Percentiles rank a stretch among this genome's conserved stretches.
These are phyloP conservation scores for Oreochromis spilurus DNA, from an alignment of 2,113 vertebrate species.

Conservation along the genomic window DNA sequence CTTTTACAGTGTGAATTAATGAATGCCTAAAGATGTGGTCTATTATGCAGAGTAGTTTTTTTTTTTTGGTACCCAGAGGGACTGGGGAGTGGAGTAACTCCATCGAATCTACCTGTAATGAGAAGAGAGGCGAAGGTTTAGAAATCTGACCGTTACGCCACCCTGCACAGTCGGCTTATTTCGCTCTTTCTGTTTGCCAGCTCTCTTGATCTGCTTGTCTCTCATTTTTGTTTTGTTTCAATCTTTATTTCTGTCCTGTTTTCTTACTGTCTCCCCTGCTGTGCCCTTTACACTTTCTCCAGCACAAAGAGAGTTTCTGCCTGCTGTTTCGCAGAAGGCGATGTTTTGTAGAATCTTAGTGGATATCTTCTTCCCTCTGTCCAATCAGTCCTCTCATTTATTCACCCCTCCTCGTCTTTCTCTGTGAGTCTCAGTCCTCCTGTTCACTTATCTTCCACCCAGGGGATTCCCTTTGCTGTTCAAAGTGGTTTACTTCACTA, in stretches of 20 bases:
- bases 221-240: not conserved
- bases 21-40: conserved; percentile 36
- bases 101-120: conserved; percentile 37
- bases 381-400: conserved; percentile 29
- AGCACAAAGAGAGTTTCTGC: conserved; percentile 2
- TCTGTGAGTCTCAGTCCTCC: conserved; percentile 42
- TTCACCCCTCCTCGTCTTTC: not conserved
- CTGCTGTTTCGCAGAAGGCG: conserved; percentile 26
- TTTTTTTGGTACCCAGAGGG: not conserved
- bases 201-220: not conserved
- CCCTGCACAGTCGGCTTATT: not conserved
- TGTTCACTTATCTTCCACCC: conserved; percentile 56
- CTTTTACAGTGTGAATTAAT: conserved; percentile 46
- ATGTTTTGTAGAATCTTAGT: conserved; percentile 37
- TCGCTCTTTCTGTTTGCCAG: not conserved
- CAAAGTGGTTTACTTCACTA: conserved; percentile 67
- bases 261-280: not conserved
- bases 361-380: conserved; percentile 42
- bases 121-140: not conserved
- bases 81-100: not conserved
- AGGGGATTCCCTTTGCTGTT: conserved; percentile 55
- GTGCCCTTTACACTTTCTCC: conserved; percentile 3
- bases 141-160: not conserved
- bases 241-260: not conserved
- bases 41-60: conserved; percentile 28